phyloP scores from a whole-genome alignment of 1,140 invertebrate genomes.

The Riptortus pedestris region DNA sequence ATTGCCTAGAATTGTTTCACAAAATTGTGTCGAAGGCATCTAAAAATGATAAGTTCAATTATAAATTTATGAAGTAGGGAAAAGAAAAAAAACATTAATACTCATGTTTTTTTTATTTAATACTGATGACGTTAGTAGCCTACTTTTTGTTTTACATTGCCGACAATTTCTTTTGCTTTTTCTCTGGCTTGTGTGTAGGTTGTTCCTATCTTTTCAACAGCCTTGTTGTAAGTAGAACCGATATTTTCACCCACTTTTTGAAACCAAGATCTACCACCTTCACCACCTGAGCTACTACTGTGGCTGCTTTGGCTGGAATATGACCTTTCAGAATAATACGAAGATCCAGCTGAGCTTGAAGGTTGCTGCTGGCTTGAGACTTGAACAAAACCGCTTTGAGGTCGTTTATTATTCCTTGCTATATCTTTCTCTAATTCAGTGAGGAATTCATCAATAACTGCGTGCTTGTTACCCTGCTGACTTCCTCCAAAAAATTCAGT shows the following conservation, averaged over 20 bases:
- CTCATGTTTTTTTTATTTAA: too few relatives aligned
- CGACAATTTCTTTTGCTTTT: slow-evolving; percentile 41
- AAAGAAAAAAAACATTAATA: too few relatives aligned
- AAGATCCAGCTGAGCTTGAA: not conserved
- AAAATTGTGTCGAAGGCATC: too few relatives aligned
- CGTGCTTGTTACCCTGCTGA: not conserved
- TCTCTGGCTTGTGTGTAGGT: slow-evolving; percentile 42
- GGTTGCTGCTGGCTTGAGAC: slow-evolving; percentile 11
- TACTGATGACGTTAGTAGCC: too few relatives aligned
- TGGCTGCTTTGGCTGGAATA: not conserved
- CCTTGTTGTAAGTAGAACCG: too few relatives aligned
- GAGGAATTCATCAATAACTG: not conserved
- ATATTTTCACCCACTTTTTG: slow-evolving; percentile 37
- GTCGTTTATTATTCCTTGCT: not conserved
- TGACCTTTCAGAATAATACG: not conserved
- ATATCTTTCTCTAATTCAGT: not conserved
- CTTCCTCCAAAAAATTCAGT: not conserved
- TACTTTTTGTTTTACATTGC: slow-evolving; percentile 29
- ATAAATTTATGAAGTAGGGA: too few relatives aligned
- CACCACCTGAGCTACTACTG: not conserved
- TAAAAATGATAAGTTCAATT: too few relatives aligned
- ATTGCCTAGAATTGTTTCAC: too few relatives aligned
- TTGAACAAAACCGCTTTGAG: too few relatives aligned
- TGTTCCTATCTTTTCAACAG: slow-evolving; percentile 41
- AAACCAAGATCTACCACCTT: slow-evolving; percentile 28